Evolutionary conservation across 92 coral and sea anemone species (phyloP).

Genomic region (Montipora capitata): DNA sequence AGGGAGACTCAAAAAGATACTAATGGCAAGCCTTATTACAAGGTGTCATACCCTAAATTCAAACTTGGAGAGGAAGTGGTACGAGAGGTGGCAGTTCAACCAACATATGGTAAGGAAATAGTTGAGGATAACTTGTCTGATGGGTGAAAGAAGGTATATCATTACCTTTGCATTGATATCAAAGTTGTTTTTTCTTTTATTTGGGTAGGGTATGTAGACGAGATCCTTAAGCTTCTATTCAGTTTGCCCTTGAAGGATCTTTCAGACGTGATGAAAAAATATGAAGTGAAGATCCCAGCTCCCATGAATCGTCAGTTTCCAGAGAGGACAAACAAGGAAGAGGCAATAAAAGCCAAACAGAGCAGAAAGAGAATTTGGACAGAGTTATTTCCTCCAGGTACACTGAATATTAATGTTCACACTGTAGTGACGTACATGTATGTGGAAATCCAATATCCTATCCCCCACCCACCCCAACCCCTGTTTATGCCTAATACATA

Average conservation of each 20-base stretch:
- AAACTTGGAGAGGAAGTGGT: slow-evolving; percentile 9
- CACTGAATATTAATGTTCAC: not conserved
- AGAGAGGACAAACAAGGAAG: slow-evolving; percentile 26
- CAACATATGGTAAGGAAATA: not conserved
- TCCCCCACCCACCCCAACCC: not conserved
- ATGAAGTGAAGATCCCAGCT: slow-evolving; percentile 51
- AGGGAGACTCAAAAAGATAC: not conserved
- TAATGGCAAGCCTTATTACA: not conserved
- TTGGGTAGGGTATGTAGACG: slow-evolving; percentile 28
- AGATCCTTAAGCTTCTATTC: slow-evolving; percentile 38
- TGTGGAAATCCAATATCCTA: not conserved
- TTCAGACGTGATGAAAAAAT: not conserved
- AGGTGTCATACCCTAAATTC: not conserved
- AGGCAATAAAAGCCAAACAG: slow-evolving; percentile 17
- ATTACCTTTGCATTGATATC: too few species aligned
- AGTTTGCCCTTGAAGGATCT: slow-evolving; percentile 36
- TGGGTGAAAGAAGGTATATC: too few species aligned
- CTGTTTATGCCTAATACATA: not conserved
- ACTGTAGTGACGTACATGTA: not conserved
- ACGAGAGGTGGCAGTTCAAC: not conserved
- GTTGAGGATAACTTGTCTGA: too few species aligned
- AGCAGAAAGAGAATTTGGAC: slow-evolving; percentile 6
- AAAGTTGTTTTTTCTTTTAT: not conserved
- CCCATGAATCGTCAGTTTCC: slow-evolving; percentile 46
- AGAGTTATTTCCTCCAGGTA: slow-evolving; percentile 47